Evolutionary conservation across 2,113 vertebrate genomes (phyloP).

Genomic region (Sturnira hondurensis): DNA sequence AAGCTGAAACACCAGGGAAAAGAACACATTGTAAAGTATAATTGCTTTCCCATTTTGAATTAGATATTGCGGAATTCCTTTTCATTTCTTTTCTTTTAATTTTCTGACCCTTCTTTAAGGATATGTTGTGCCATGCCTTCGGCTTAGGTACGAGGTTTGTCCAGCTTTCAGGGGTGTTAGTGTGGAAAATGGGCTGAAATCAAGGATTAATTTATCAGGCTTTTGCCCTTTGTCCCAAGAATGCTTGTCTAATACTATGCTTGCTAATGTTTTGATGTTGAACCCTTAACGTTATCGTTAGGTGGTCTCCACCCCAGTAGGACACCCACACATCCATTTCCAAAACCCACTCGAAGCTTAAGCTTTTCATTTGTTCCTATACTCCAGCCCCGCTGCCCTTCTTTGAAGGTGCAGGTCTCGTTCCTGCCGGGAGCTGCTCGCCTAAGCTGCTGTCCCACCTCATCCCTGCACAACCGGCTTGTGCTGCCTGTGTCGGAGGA

Average conservation of each 20-base stretch:
- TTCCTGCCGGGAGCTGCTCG: not conserved
- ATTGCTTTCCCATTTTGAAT: conserved; percentile 70
- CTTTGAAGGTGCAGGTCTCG: not conserved
- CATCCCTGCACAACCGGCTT: not conserved
- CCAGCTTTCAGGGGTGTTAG: not conserved
- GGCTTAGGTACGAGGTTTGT: not conserved
- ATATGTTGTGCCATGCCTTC: not conserved
- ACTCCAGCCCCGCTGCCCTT: not conserved
- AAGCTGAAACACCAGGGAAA: conserved; percentile 68
- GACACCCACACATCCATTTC: not conserved
- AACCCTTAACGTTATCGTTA: not conserved
- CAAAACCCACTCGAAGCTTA: not conserved
- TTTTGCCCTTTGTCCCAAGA: not conserved
- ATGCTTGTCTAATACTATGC: not conserved
- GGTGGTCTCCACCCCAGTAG: not conserved
- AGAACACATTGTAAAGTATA: conserved; percentile 67
- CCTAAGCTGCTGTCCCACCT: not conserved
- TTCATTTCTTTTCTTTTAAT: not conserved
- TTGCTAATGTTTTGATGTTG: not conserved
- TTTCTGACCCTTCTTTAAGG: not conserved
- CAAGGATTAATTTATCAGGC: not conserved
- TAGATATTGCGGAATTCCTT: conserved; percentile 49
- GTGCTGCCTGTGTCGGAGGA: not conserved
- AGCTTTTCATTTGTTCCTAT: not conserved
- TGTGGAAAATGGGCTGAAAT: not conserved